Evolutionary conservation across 1,140 invertebrate species (phyloP), one percentile per base, ranked within the genome.

Genomic region (Anthonomus grandis): DNA sequence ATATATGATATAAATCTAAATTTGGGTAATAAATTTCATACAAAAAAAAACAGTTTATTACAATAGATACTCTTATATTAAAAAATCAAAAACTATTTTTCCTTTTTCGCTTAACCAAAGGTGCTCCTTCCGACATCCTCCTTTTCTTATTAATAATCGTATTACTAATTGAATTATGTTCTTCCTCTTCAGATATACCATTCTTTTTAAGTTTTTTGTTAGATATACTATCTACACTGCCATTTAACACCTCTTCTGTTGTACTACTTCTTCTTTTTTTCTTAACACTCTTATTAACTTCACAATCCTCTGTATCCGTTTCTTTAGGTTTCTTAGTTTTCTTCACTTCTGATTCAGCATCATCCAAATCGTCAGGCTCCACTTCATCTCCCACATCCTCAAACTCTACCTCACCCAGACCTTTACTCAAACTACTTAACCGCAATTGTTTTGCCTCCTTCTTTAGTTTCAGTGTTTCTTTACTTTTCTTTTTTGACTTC

Each of bases 361-460:
- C 31, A 10, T 12, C 31, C 15, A 13, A 34, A 13, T 34, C 15
- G 31, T 10, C 31, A 34, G 13, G 13, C 31, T 34, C 31, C 31
- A 13, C 31, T 13, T 1, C 31, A 2, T 34, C 10, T 13, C 8
- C 24, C 42, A 21, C 19, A 45, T 44, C 24, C 25, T 52, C 42
- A 37, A 46, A 31, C n/a, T 38, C 57, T 47, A 45, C 34, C 39
- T 48, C n/a, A 21, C 21, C 19, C 25, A 77, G 65, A 25, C 72
- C 73, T 65, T 78, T 63, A 8, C 73, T 72, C 51, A 76, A 70
- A 50, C 66, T 63, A 52, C 72, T 64, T 22, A 71, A 52, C 48
- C 75, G 68, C 47, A 77, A 66, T 41, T 71, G 64, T 42, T 70
- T 70, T n/a, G 76, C 64, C 58, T 77, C 70, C 59, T 78, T 79